Evolutionary conservation across 2,888 invertebrate genomes (phyloP).

Genomic region (Pyrocoelia pectoralis): DNA sequence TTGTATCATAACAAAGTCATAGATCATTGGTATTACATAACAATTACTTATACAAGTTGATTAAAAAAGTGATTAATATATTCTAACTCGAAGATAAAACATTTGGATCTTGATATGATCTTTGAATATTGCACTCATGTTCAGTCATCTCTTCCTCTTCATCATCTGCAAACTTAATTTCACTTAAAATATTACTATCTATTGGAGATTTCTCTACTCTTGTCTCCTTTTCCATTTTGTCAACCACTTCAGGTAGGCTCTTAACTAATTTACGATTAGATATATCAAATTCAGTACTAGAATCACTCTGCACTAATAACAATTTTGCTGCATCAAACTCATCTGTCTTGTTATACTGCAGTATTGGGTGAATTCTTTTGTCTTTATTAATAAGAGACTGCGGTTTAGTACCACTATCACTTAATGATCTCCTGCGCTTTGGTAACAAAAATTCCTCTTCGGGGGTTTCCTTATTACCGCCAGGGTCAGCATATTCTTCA

Average conservation of each 20-base stretch:
- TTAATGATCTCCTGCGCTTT: slow-evolving; percentile 42
- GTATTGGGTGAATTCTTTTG: slow-evolving; percentile 47
- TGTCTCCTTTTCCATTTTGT: slow-evolving; percentile 68
- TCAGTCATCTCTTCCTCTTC: slow-evolving; percentile 62
- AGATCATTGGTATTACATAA: slow-evolving; percentile 1
- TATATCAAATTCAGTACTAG: slow-evolving; percentile 49
- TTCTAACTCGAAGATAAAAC: slow-evolving; percentile 55
- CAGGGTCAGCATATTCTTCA: slow-evolving; percentile 63
- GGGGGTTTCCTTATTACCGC: slow-evolving; percentile 74
- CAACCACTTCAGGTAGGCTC: slow-evolving; percentile 27
- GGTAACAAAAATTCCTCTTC: slow-evolving; percentile 66
- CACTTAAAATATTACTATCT: slow-evolving; percentile 67
- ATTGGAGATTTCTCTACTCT: slow-evolving; percentile 72
- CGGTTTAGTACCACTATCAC: slow-evolving; percentile 42
- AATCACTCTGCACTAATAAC: slow-evolving; percentile 40
- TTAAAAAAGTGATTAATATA: slow-evolving; percentile 11
- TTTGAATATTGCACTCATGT: slow-evolving; percentile 56
- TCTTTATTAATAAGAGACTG: slow-evolving; percentile 44
- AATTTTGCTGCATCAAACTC: slow-evolving; percentile 42
- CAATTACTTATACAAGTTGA: neutral
- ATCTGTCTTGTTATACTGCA: slow-evolving; percentile 40
- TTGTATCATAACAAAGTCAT: neutral
- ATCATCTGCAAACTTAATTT: slow-evolving; percentile 77
- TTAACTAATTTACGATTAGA: slow-evolving; percentile 40
- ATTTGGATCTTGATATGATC: slow-evolving; percentile 58